Evolutionary conservation across 2,888 invertebrate genomes (phyloP), one percentile per base, ranked within the genome.

Genomic region (Hybos culiciformis): DNA sequence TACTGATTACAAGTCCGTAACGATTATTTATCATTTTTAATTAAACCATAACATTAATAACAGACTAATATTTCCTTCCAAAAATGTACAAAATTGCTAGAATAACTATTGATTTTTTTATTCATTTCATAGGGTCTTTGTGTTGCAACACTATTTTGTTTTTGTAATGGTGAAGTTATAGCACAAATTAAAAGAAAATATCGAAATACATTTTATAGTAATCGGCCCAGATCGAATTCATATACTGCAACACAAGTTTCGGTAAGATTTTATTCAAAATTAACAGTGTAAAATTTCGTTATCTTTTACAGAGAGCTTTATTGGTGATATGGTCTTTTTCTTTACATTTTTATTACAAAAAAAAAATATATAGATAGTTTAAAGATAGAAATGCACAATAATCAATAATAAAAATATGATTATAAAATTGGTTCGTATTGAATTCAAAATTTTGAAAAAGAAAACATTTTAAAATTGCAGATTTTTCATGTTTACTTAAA

Each of bases 161-260:
- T 93, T 74, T 88, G 84, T 71, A 93, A 93, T 62, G 91, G 91
- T 51, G 93, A 93, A 78, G 93, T 93, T 67, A 78, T 85, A 55
- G 83, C 85, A 48, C 86, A 86, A 67, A 75, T 86, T 59, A 82
- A 83, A 56, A 74, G 87, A 47, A 81, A 80, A 63, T 86, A 84
- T 84, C 77, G 83, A 42, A 73, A 73, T 24, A 68, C 72, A 39
- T 80, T 78, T 55, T 80, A 83, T 62, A 66, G 62, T 51, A 63
- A 61, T 54, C 74, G 85, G 41, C 81, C 83, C 46, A 73, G 86
- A 48, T 80, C 84, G 50, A 86, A 85, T 67, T 85, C 85, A 50
- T 81, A 83, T 63, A 86, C 86, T 49, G 83, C 83, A 40, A 86
- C 86, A 54, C 86, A 86, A 58, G 85, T 86, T 62, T 86, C 86